Percentiles rank a stretch among this genome's conserved stretches.
phyloP scores from a whole-genome alignment of 2,888 invertebrate species.

The Pardosa pseudoannulata region DNA sequence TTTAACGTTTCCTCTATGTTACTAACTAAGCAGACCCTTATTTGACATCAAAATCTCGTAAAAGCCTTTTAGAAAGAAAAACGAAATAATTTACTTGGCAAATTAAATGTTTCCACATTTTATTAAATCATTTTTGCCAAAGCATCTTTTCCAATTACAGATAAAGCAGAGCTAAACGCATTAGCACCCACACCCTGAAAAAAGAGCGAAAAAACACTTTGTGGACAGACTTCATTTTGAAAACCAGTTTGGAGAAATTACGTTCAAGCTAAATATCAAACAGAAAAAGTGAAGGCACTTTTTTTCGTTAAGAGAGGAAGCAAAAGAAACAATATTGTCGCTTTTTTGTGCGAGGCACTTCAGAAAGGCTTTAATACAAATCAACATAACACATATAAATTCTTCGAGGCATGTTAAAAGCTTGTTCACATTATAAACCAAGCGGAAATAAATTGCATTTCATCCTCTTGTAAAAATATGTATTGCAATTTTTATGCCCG shows the following conservation, averaged over 20 bases:
- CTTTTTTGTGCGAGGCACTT: background rate
- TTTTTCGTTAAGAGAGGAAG: too few relatives aligned
- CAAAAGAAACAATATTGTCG: background rate
- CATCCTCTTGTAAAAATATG: background rate
- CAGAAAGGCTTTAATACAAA: background rate
- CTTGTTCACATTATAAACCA: conserved; percentile 11
- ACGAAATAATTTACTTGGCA: too few relatives aligned
- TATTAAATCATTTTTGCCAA: background rate
- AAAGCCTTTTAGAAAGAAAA: too few relatives aligned
- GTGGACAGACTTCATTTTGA: background rate
- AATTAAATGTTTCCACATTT: background rate
- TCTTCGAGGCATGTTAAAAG: conserved; percentile 7
- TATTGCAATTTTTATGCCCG: conserved; percentile 1
- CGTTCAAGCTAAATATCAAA: background rate
- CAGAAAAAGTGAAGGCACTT: too few relatives aligned
- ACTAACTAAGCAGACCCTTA: too few relatives aligned
- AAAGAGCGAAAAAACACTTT: too few relatives aligned
- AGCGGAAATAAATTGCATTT: conserved; percentile 8
- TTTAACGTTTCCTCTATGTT: too few relatives aligned
- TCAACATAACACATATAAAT: background rate
- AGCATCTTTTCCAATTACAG: background rate
- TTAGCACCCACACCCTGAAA: background rate
- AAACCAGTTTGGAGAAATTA: background rate
- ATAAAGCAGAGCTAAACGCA: background rate
- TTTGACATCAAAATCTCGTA: too few relatives aligned